Percentiles rank a stretch among this genome's conserved stretches.
Evolutionary conservation across 2,888 invertebrate genomes (phyloP).

Genomic region (Erebia aethiops): DNA sequence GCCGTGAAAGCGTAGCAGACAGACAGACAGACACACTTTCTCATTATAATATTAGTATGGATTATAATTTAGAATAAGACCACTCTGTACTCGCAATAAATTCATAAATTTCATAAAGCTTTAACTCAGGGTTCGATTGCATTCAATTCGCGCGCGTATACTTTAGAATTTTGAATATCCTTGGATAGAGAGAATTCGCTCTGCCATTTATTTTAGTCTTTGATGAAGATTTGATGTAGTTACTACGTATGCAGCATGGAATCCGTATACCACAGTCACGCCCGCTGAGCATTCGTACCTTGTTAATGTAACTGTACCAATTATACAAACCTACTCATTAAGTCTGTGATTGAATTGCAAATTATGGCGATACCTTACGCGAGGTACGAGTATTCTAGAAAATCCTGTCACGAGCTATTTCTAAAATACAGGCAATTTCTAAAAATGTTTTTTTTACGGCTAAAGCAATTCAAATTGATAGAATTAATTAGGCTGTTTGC

Average conservation of each 20-base stretch:
- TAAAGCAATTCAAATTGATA: neutral
- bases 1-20: no score
- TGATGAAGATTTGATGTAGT: conserved; percentile 14
- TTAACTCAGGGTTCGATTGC: no score
- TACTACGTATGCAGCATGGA: conserved; percentile 6
- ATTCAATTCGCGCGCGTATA: no score
- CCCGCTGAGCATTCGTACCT: conserved; percentile 31
- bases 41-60: no score
- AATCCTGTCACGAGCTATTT: conserved; percentile 2
- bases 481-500: no score
- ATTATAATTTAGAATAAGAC: no score
- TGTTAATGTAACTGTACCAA: conserved; percentile 53
- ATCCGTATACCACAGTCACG: conserved; percentile 27
- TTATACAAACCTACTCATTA: conserved; percentile 48
- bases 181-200: neutral
- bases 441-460: neutral
- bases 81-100: no score
- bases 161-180: no score
- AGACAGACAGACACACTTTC: no score
- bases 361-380: conserved; percentile 40
- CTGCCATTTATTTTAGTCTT: neutral
- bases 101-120: no score
- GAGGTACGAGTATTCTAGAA: conserved; percentile 8
- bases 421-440: neutral
- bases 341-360: conserved; percentile 60